Percentiles rank a stretch among this genome's conserved stretches.
These are phyloP conservation scores for Sabatieria punctata DNA, from an alignment of 2,888 invertebrate species.

Conservation along the genomic window DNA sequence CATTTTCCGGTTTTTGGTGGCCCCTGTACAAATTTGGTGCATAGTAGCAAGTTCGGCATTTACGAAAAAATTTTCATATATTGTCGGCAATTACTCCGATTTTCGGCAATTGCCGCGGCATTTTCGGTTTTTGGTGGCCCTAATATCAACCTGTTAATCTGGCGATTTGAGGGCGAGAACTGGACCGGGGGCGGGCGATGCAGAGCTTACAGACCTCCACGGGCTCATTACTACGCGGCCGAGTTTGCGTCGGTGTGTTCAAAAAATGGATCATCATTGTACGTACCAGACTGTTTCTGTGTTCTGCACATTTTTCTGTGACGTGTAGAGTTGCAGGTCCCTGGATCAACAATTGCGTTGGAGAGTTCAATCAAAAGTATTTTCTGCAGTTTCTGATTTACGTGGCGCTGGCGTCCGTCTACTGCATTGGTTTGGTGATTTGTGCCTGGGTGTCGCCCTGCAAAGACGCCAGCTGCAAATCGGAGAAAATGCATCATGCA, in stretches of 20 bases:
- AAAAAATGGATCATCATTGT: constrained; percentile 68
- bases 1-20: too few relatives aligned
- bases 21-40: too few relatives aligned
- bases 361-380: constrained; percentile 75
- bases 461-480: constrained; percentile 17
- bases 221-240: constrained; percentile 76
- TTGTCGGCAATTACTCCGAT: too few relatives aligned
- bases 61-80: too few relatives aligned
- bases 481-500: constrained; percentile 23
- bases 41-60: too few relatives aligned
- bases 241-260: constrained; percentile 48
- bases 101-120: too few relatives aligned
- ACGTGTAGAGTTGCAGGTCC: constrained; percentile 19
- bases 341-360: constrained; percentile 77
- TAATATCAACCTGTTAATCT: too few relatives aligned
- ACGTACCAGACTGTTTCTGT: too few relatives aligned
- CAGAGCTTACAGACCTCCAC: constrained; percentile 55
- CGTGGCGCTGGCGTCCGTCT: constrained; percentile 42
- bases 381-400: constrained; percentile 71
- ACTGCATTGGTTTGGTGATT: constrained; percentile 15
- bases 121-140: too few relatives aligned
- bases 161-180: constrained; percentile 17
- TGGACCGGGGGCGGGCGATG: constrained; percentile 60
- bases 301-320: not conserved
- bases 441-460: constrained; percentile 22